These are phyloP conservation scores for Petroica traversi DNA, from an alignment of 2,113 vertebrate species.

Conservation along the genomic window DNA sequence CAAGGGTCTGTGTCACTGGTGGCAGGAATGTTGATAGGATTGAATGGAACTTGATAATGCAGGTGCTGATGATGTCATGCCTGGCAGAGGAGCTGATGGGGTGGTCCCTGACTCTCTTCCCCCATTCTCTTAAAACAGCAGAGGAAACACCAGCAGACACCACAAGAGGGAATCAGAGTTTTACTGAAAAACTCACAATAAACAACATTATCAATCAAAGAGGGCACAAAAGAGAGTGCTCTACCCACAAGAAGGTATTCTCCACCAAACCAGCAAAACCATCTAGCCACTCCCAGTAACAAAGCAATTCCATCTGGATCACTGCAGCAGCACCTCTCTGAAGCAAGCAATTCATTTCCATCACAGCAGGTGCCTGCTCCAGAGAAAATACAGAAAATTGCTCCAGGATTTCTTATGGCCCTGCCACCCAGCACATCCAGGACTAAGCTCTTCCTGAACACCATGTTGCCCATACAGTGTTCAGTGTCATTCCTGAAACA, in stretches of 20 bases:
- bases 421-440: neutral
- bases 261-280: neutral
- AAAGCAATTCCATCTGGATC: neutral
- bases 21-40: neutral
- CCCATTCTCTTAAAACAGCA: neutral
- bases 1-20: neutral
- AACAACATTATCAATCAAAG: neutral
- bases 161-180: neutral
- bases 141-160: neutral
- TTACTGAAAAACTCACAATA: neutral
- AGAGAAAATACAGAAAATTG: neutral
- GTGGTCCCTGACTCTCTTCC: neutral
- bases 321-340: neutral
- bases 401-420: neutral
- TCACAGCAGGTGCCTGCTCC: neutral
- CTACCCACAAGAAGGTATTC: neutral
- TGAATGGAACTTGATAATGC: neutral
- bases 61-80: neutral
- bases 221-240: neutral
- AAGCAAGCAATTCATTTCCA: neutral
- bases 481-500: neutral
- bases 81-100: neutral
- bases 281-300: rapidly evolving
- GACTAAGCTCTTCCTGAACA: neutral
- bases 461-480: neutral